These are phyloP conservation scores for Arctopsyche grandis DNA, from an alignment of 1,140 invertebrate species.

Conservation along the genomic window DNA sequence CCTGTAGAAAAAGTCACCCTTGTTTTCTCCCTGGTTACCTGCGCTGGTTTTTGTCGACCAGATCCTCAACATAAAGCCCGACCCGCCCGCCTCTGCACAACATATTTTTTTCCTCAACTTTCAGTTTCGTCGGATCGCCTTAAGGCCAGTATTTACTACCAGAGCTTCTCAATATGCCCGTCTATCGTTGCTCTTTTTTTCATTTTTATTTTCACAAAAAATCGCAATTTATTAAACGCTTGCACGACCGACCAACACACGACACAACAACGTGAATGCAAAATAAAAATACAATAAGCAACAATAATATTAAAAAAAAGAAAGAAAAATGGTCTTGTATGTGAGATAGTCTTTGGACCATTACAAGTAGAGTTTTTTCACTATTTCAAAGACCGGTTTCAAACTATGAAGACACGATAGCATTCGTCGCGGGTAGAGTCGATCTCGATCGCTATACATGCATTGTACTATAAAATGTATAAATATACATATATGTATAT, in stretches of 20 bases:
- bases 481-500: too few relatives aligned
- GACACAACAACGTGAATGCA: too few relatives aligned
- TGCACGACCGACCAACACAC: too few relatives aligned
- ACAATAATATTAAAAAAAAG: too few relatives aligned
- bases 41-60: slow-evolving; percentile 36
- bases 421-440: not conserved
- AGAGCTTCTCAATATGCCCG: not conserved
- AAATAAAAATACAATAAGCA: too few relatives aligned
- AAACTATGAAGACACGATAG: not conserved
- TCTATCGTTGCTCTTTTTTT: too few relatives aligned
- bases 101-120: slow-evolving; percentile 49
- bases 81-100: slow-evolving; percentile 18
- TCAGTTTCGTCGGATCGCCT: slow-evolving; percentile 46
- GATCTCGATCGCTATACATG: not conserved
- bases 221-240: too few relatives aligned
- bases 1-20: slow-evolving; percentile 50
- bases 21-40: slow-evolving; percentile 47
- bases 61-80: slow-evolving; percentile 33
- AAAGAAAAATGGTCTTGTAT: not conserved
- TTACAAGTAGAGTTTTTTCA: slow-evolving; percentile 1
- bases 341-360: not conserved
- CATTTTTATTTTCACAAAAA: too few relatives aligned
- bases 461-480: too few relatives aligned
- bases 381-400: slow-evolving; percentile 10
- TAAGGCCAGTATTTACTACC: slow-evolving; percentile 13